Base-by-base conservation (phyloP, 2,888 invertebrate species). In the Apamea sordens region DNA sequence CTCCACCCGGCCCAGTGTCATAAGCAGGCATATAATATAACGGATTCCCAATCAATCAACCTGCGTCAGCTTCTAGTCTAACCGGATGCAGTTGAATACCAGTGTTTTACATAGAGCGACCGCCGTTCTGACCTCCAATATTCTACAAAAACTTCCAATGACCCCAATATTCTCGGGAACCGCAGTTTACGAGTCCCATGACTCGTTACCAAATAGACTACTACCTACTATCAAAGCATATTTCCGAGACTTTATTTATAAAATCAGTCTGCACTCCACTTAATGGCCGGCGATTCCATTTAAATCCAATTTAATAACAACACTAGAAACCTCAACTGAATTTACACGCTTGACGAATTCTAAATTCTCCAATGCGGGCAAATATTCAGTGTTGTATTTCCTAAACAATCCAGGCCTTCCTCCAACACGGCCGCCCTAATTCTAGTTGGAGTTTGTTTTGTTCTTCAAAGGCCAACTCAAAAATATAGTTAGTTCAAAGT, bases 351-450 rank as follows among this genome's bases (percentile, higher is more conserved):
- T 75, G 71, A 75, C 59, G 47, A 83, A 77, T n/a, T 73, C 65
- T n/a, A 44, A 86, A 80, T 77, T 73, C 78, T 32, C 78, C 73
- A 82, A 83, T 75, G 80, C 82, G 75, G 76, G 72, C 76, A 72
- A 83, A 85, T 79, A 84, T 79, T 89, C 79, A 71, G 74, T 67
- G 76, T 67, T 67, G 32, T 80, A 79, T 88, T 82, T 80, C 70
- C 82, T 70, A 82, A 87, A 89, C 85, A 82, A 80, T 79, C 80
- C 65, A 86, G 53, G 53, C 73, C 36, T 78, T 56, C 76, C 73
- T 59, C 82, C 79, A 86, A 82, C 79, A 83, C 10, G 32, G 69
- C 64, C 76, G 86, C n/a, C 53, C 83, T 86, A 77, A 80, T 83
- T 85, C 84, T 77, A 77, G 74, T 80, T 86, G 32, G 47, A 70